Conservation (phyloP, 2,797 vertebrate genomes). For the Crenuchus spilurus region DNA sequence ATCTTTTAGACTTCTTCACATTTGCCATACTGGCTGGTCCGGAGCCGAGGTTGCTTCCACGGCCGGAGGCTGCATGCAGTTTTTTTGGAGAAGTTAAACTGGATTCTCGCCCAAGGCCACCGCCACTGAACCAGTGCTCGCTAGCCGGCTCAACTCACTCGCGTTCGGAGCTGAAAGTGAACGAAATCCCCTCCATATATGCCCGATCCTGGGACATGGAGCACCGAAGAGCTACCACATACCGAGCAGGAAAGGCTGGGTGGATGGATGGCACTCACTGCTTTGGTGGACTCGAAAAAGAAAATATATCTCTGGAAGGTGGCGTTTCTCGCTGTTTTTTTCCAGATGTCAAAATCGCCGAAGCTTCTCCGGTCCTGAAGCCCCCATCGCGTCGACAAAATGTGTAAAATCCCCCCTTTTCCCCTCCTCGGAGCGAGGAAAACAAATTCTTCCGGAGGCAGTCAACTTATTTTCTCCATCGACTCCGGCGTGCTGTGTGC, state of each 20-base stretch:
- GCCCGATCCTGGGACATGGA: conserved; percentile 16
- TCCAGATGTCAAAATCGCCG: conserved; percentile 64
- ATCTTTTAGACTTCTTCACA: conserved; percentile 67
- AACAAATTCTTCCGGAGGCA: conserved; percentile 59
- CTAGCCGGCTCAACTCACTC: conserved; percentile 40
- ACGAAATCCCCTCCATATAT: conserved; percentile 45
- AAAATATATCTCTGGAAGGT: conserved; percentile 1
- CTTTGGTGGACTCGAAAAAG: conserved; percentile 16
- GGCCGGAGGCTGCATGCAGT: conserved; percentile 58
- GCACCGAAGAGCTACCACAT: background rate
- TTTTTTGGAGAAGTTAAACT: conserved; percentile 54
- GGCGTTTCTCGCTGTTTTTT: conserved; percentile 32
- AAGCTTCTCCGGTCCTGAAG: conserved; percentile 48
- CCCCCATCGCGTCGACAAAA: conserved; percentile 62
- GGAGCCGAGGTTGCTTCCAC: conserved; percentile 58
- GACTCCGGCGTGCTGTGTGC: conserved; percentile 47
- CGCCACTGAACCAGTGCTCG: conserved; percentile 38
- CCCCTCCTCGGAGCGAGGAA: conserved; percentile 50
- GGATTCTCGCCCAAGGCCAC: conserved; percentile 44
- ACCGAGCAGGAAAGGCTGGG: background rate
- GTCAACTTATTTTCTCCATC: conserved; percentile 69
- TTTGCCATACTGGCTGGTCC: conserved; percentile 62
- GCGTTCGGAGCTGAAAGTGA: conserved; percentile 36
- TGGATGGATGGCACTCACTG: conserved; percentile 16
- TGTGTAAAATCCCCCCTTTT: conserved; percentile 48